phyloP scores from a whole-genome alignment of 1,140 invertebrate species.

The Scaptomyza montana region DNA sequence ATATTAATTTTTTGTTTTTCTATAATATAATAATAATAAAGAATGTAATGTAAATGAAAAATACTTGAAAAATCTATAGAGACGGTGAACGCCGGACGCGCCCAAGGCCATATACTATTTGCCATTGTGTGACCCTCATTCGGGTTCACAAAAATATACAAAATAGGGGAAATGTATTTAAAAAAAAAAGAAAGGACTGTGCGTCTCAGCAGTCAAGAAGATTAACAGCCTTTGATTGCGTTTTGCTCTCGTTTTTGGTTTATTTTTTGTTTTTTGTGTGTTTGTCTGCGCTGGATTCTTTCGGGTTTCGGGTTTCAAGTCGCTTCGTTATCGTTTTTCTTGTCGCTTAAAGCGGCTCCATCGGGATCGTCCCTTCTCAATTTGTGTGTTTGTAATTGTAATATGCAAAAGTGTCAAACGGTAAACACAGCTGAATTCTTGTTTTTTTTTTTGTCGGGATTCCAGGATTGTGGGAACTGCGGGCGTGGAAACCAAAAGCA shows the following conservation, averaged over 20 bases:
- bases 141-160: constrained; percentile 11
- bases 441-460: neutral
- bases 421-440: constrained; percentile 1
- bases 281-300: neutral
- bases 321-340: constrained; percentile 16
- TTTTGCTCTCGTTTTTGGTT: constrained; percentile 21
- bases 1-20: constrained; percentile 12
- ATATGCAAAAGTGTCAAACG: constrained; percentile 20
- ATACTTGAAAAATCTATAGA: constrained; percentile 18
- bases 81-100: neutral
- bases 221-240: constrained; percentile 61
- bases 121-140: constrained; percentile 35
- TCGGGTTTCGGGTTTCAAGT: neutral
- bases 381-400: constrained; percentile 3
- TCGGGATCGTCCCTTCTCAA: constrained; percentile 18
- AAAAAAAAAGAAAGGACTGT: constrained; percentile 11
- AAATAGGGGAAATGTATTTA: neutral
- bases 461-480: neutral
- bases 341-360: neutral
- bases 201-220: constrained; percentile 45
- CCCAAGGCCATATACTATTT: constrained; percentile 27
- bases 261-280: neutral
- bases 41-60: constrained; percentile 37
- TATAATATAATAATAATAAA: constrained; percentile 28
- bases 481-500: neutral